Conservation (phyloP, 2,888 invertebrate species). For the Panzeria rudis region DNA sequence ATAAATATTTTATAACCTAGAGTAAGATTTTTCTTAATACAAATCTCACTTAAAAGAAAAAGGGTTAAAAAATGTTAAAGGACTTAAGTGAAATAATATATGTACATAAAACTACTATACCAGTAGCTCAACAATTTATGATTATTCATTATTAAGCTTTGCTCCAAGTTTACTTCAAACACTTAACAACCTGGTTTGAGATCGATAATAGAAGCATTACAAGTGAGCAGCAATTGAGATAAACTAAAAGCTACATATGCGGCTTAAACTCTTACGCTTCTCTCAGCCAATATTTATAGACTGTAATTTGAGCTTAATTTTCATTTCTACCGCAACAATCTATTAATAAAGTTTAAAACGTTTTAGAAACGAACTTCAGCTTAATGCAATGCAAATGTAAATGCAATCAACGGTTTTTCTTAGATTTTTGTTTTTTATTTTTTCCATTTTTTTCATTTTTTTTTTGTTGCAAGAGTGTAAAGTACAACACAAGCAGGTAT, state of each 20-base stretch:
- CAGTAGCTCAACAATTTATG: not conserved
- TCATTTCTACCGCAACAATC: slow-evolving; percentile 14
- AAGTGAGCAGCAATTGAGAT: not conserved
- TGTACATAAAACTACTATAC: not conserved
- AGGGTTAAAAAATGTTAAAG: not conserved
- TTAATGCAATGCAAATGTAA: slow-evolving; percentile 39
- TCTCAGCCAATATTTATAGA: slow-evolving; percentile 8
- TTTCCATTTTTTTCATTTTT: slow-evolving; percentile 2
- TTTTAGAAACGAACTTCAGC: slow-evolving; percentile 34
- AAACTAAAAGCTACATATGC: slow-evolving; percentile 26
- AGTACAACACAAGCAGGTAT: slow-evolving; percentile 55
- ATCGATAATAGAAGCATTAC: slow-evolving; percentile 29
- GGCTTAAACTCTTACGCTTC: not conserved
- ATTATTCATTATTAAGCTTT: not conserved
- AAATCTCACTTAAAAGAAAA: too few species aligned
- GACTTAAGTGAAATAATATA: not conserved
- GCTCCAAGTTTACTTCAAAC: slow-evolving; percentile 26
- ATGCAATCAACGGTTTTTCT: slow-evolving; percentile 43
- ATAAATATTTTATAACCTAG: too few species aligned
- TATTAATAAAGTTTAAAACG: slow-evolving; percentile 30
- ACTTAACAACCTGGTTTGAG: slow-evolving; percentile 38
- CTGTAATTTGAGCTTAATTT: slow-evolving; percentile 30
- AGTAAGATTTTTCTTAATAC: too few species aligned
- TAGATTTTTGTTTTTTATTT: slow-evolving; percentile 19
- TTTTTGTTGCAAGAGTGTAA: slow-evolving; percentile 56